Conservation (phyloP, 2,888 invertebrate species). For the Andrena fulva region DNA sequence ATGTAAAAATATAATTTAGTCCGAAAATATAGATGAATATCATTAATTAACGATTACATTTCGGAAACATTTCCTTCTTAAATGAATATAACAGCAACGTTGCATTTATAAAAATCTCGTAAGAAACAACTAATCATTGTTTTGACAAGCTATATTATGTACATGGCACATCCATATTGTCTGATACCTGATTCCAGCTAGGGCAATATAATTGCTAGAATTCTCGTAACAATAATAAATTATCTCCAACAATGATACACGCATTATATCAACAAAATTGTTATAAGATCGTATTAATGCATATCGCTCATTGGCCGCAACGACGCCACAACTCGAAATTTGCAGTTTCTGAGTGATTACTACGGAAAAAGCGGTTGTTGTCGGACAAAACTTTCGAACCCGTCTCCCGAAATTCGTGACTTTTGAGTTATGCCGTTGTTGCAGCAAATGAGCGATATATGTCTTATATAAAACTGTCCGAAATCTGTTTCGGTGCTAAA, state of each 20-base stretch:
- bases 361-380: no score
- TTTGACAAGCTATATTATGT: conserved; percentile 28
- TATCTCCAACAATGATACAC: conserved; percentile 34
- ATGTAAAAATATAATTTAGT: conserved; percentile 47
- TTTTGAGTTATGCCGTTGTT: no score
- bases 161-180: conserved; percentile 47
- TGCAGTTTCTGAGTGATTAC: no score
- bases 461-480: conserved; percentile 25
- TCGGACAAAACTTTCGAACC: no score
- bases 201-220: not conserved
- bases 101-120: conserved; percentile 23
- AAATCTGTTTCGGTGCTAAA: conserved; percentile 19
- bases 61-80: conserved; percentile 1
- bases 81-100: conserved; percentile 31
- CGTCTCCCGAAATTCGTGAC: no score
- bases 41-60: not conserved
- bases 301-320: not conserved
- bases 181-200: conserved; percentile 43
- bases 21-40: conserved; percentile 8
- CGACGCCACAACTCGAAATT: no score
- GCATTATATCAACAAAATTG: conserved; percentile 16
- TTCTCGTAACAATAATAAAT: conserved; percentile 40
- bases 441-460: not conserved
- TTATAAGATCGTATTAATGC: conserved; percentile 3
- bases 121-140: conserved; percentile 25